A percentile compares a stretch with the other conserved stretches of the same genome.
Evolutionary conservation across 2,888 invertebrate species (phyloP).

Genomic region (Lochmaea capreae): DNA sequence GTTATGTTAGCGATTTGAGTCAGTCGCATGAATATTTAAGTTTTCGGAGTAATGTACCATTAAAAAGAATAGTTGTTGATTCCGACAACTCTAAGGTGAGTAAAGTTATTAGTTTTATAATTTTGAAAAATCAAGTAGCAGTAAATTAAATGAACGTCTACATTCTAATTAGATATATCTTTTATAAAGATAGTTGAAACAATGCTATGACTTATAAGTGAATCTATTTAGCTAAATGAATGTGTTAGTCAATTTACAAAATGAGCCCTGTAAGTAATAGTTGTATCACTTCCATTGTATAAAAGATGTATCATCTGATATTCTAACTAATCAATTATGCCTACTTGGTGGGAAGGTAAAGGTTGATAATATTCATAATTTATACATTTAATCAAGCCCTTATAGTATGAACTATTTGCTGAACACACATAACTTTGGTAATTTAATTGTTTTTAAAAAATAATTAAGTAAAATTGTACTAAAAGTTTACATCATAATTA

Average conservation of each 20-base stretch:
- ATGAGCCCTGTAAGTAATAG: background rate
- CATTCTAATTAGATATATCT: too few relatives aligned
- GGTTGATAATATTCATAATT: background rate
- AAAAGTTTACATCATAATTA: too few relatives aligned
- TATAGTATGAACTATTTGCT: too few relatives aligned
- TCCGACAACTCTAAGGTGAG: constrained; percentile 81
- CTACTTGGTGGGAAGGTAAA: background rate
- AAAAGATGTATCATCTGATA: background rate
- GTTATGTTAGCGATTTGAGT: constrained; percentile 77
- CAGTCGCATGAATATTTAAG: constrained; percentile 83
- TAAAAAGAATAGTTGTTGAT: constrained; percentile 83
- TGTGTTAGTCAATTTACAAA: background rate
- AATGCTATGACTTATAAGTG: too few relatives aligned
- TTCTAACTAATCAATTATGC: background rate
- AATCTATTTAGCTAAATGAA: background rate
- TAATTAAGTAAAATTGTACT: too few relatives aligned
- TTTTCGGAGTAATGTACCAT: constrained; percentile 81
- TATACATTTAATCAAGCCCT: too few relatives aligned
- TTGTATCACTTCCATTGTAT: background rate
- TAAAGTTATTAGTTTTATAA: constrained; percentile 33
- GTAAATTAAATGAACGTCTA: background rate
- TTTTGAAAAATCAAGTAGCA: background rate
- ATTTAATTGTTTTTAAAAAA: too few relatives aligned
- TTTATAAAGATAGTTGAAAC: background rate
- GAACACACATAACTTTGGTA: too few relatives aligned